Percentiles rank a stretch among this genome's conserved stretches.
Evolutionary conservation across 1,140 invertebrate genomes (phyloP).

Genomic region (Dinothrombium tinctorium): DNA sequence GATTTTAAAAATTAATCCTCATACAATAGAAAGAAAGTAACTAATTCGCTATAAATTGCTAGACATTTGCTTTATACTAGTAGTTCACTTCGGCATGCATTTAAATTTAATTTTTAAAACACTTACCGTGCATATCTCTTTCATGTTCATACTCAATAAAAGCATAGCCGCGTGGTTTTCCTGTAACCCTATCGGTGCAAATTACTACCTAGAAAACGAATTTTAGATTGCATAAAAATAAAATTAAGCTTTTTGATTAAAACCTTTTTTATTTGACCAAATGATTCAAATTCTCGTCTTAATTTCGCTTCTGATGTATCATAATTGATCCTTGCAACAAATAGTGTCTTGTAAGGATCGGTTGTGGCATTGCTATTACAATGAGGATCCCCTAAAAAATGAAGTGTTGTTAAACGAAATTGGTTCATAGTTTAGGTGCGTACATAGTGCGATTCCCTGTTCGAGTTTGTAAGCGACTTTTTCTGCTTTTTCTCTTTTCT

Average conservation of each 20-base stretch:
- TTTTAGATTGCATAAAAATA: slow-evolving; percentile 11
- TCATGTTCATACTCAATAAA: slow-evolving; percentile 99
- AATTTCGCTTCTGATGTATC: slow-evolving; percentile 96
- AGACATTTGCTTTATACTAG: no score
- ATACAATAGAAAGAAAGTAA: no score
- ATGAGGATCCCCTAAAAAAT: slow-evolving; percentile 81
- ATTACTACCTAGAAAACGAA: slow-evolving; percentile 50
- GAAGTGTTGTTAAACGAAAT: no score
- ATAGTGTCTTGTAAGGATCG: slow-evolving; percentile 92
- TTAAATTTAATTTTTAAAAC: no score
- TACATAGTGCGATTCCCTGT: slow-evolving; percentile 91
- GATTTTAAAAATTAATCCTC: no score
- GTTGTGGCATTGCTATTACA: slow-evolving; percentile 48
- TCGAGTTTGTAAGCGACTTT: slow-evolving; percentile 95
- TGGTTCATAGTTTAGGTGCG: no score
- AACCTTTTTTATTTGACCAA: slow-evolving; percentile 93
- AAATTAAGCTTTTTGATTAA: slow-evolving; percentile 3
- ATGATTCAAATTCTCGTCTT: slow-evolving; percentile 88
- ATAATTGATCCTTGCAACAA: slow-evolving; percentile 93
- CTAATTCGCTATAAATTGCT: no score
- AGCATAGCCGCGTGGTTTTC: slow-evolving; percentile 90
- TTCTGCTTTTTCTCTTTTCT: slow-evolving; percentile 72
- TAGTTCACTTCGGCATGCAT: no score
- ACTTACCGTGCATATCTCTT: slow-evolving; percentile 98
- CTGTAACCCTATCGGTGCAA: slow-evolving; percentile 51